Evolutionary conservation across 1,140 invertebrate species (phyloP), one percentile per base, ranked within the genome.

Genomic region (Acromyrmex echinatior): DNA sequence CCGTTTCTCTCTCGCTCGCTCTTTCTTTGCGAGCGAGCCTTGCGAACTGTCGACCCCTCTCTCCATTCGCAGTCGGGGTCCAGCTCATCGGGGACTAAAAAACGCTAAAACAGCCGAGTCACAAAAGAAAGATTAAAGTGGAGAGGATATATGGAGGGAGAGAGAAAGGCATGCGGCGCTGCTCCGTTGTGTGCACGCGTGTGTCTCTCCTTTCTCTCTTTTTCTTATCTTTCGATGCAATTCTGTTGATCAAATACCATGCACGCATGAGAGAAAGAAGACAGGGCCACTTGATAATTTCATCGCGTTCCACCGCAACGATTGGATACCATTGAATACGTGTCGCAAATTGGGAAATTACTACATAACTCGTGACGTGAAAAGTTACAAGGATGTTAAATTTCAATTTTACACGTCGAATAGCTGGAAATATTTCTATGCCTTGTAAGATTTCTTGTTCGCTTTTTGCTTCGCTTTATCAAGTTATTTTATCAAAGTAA

Each of bases 81-180:
- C 87, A 79, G 78, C 85, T 92, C 90, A 92, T 89, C 91, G 88
- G 73, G 89, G 91, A 94, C 94, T 94, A 94, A 95, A 94, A 94
- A 94, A 94, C 92, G 89, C 90, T 95, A 93, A 95, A 95, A 95
- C 93, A 93, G 94, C 87, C 93, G 92, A 95, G 94, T 95, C 94
- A 95, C 92, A 95, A 95, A 95, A 94, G 93, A 93, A 94, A 92
- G 91, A 93, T 92, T 92, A 92, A 92, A 91, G 85, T 65, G 88
- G 88, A 92, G 92, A 91, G 86, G 90, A 90, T 31, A 31, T 31
- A 31, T 91, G 88, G 87, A 85, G 80, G 73, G 16, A 31, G 65
- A n/a, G 87, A 88, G 86, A 91, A 82, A 91, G 88, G 90, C 71
- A 92, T 88, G 89, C 89, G 88, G 68, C 39, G 60, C 73, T 62